Conservation (phyloP, 2,888 invertebrate genomes). For the Acanthosepion esculentum region DNA sequence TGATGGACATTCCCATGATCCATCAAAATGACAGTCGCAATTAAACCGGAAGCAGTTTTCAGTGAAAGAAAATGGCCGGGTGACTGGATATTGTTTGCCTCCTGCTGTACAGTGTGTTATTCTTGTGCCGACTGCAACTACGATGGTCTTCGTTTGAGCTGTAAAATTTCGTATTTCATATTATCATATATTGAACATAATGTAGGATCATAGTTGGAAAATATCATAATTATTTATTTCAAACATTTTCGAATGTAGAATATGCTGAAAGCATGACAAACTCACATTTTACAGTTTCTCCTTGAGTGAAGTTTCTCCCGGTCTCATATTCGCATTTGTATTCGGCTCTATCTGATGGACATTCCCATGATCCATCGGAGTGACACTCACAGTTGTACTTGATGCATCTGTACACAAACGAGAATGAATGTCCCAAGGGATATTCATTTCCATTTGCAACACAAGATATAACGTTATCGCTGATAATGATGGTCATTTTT, state of each 20-base stretch:
- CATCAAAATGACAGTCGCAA: constrained; percentile 58
- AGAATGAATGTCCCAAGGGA: background rate
- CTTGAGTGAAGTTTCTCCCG: background rate
- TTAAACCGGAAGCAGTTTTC: constrained; percentile 56
- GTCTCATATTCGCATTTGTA: background rate
- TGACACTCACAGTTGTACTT: no score
- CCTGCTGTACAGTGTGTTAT: background rate
- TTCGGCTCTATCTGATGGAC: background rate
- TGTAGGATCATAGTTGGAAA: no score
- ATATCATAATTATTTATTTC: no score
- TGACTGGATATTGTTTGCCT: background rate
- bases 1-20: constrained; percentile 57
- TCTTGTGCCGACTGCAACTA: background rate
- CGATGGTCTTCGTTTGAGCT: background rate
- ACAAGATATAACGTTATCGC: background rate
- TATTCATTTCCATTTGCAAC: background rate
- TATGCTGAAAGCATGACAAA: background rate
- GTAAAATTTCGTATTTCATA: background rate
- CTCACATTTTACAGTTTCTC: background rate
- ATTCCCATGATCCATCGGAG: no score
- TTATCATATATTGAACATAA: no score
- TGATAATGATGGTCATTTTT: background rate
- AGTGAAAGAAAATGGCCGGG: constrained; percentile 51
- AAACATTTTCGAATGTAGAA: no score
- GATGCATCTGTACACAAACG: background rate